Evolutionary conservation across 2,113 vertebrate species (phyloP).

Genomic region (Oenanthe melanoleuca): DNA sequence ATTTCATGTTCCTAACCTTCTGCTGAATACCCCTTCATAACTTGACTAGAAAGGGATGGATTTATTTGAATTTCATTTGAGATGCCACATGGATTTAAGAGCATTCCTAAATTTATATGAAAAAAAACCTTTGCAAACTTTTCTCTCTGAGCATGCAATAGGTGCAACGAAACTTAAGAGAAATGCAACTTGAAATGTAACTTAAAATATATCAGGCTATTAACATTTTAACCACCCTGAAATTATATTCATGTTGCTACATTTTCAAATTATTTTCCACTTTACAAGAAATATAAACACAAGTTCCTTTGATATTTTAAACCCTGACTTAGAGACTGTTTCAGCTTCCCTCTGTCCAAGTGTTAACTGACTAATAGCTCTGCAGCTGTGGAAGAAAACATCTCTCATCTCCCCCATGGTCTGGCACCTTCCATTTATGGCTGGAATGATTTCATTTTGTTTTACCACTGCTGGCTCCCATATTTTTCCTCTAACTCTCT

Average conservation of each 20-base stretch:
- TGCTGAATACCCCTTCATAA: conserved; percentile 24
- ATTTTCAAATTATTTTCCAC: conserved; percentile 55
- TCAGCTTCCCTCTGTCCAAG: conserved; percentile 25
- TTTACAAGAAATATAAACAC: conserved; percentile 46
- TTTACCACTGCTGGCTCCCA: conserved; percentile 49
- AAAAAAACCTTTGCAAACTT: not conserved
- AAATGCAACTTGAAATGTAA: not conserved
- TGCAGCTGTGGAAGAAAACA: conserved; percentile 61
- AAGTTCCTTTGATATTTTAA: conserved; percentile 41
- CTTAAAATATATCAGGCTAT: not conserved
- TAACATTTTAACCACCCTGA: conserved; percentile 8
- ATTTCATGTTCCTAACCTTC: conserved; percentile 44
- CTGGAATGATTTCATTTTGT: conserved; percentile 45
- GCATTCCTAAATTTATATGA: not conserved
- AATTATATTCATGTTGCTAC: not conserved
- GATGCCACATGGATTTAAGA: not conserved
- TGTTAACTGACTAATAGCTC: conserved; percentile 64
- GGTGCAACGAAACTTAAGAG: not conserved
- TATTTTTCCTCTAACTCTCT: not conserved
- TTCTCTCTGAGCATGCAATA: not conserved
- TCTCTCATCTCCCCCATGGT: conserved; percentile 60
- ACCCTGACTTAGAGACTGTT: not conserved
- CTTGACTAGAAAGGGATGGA: conserved; percentile 17
- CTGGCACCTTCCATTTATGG: conserved; percentile 57
- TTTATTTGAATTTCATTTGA: conserved; percentile 39